phyloP scores from a whole-genome alignment of 2,797 vertebrate genomes.

The Sebastes kiyomatsui region DNA sequence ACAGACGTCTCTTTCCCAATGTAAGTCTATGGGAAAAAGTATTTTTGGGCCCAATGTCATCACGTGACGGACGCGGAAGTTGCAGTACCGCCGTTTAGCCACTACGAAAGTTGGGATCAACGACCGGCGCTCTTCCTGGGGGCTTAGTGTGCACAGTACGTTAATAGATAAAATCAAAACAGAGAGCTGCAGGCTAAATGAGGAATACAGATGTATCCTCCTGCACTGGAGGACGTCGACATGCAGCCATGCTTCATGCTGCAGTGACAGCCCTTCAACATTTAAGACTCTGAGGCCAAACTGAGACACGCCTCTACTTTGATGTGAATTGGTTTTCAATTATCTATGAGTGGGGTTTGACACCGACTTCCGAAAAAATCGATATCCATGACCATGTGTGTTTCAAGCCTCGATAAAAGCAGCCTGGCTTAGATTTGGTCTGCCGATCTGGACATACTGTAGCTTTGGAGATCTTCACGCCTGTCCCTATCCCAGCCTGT shows the following conservation, averaged over 20 bases:
- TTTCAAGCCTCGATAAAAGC: not conserved
- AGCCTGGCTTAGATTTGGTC: slow-evolving; percentile 2
- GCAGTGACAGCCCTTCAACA: not conserved
- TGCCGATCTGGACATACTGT: slow-evolving; percentile 11
- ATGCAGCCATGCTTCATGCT: not conserved
- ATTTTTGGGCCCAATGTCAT: too few species aligned
- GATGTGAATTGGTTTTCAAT: not conserved
- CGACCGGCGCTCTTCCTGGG: too few species aligned
- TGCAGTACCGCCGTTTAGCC: too few species aligned
- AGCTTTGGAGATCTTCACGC: slow-evolving; percentile 17
- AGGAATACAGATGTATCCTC: slow-evolving; percentile 24
- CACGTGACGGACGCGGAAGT: too few species aligned
- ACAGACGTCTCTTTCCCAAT: too few species aligned
- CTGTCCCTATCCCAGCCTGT: slow-evolving; percentile 9
- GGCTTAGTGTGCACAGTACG: not conserved
- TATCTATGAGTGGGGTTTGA: not conserved
- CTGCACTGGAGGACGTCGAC: not conserved
- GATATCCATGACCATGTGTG: not conserved
- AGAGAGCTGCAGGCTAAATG: slow-evolving; percentile 6
- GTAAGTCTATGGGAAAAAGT: too few species aligned
- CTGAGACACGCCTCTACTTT: not conserved
- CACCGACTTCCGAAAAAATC: not conserved
- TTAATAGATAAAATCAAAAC: slow-evolving; percentile 10
- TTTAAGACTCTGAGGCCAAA: not conserved
- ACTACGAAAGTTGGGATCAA: too few species aligned